Percentiles rank a stretch among this genome's conserved stretches.
Conservation (phyloP, 2,113 vertebrate species). For the Phylloscopus whistleri region DNA sequence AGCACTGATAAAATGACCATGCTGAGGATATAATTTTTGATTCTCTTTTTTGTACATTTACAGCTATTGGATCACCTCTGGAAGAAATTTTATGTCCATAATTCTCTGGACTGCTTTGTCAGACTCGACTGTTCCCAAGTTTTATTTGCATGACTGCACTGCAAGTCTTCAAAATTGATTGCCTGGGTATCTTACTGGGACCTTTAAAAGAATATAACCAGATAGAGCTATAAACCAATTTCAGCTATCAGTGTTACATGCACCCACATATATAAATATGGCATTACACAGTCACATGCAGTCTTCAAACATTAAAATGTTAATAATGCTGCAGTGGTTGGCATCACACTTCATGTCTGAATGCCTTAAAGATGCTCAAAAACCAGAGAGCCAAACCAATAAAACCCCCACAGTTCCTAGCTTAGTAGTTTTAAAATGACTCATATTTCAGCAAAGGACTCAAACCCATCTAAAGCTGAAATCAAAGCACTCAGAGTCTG, state of each 20-base stretch:
- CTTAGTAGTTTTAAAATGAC: slow-evolving; percentile 3
- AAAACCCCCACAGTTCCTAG: not conserved
- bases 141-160: slow-evolving; percentile 7
- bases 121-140: not conserved
- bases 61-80: not conserved
- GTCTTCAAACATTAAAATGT: slow-evolving; percentile 1
- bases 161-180: slow-evolving; percentile 6
- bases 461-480: not conserved
- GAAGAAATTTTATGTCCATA: not conserved
- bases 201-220: not conserved
- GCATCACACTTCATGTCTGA: slow-evolving; percentile 6
- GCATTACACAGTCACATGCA: not conserved
- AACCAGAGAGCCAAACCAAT: slow-evolving; percentile 12
- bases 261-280: not conserved
- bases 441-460: slow-evolving; percentile 4
- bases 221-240: not conserved
- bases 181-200: not conserved
- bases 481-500: not conserved
- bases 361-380: slow-evolving; percentile 41
- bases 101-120: not conserved
- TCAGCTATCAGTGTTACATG: not conserved
- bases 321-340: not conserved
- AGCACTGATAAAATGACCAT: not conserved
- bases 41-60: not conserved
- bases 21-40: not conserved